phyloP scores from a whole-genome alignment of 2,888 invertebrate species.

The Temnothorax rugatulus region DNA sequence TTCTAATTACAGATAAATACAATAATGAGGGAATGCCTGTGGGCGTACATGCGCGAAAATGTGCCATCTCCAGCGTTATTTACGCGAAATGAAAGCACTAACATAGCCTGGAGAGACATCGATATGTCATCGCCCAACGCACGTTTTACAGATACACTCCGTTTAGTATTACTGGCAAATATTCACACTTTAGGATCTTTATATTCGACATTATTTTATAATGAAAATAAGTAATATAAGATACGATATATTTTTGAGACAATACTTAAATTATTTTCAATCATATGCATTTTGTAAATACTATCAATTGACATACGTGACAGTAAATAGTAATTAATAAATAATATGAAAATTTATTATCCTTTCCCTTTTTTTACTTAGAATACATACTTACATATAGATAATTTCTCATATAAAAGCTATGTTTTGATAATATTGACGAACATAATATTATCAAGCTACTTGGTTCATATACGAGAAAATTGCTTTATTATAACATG shows the following conservation, averaged over 20 bases:
- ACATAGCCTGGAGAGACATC: conserved; percentile 91
- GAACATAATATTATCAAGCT: conserved; percentile 21
- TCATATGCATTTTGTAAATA: conserved; percentile 33
- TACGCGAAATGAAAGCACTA: conserved; percentile 81
- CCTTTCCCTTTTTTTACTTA: background rate
- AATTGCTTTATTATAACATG: conserved; percentile 18
- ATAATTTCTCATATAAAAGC: conserved; percentile 8
- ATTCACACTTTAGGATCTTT: conserved; percentile 92
- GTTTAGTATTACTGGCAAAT: conserved; percentile 93
- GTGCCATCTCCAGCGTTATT: conserved; percentile 95
- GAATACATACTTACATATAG: background rate
- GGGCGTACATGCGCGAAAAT: conserved; percentile 96
- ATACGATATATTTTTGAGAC: background rate
- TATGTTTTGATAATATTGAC: background rate
- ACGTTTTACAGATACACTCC: conserved; percentile 92
- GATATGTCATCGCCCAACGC: conserved; percentile 90
- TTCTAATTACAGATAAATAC: conserved; percentile 89
- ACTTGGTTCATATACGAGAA: background rate
- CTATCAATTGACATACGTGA: background rate
- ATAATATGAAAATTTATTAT: conserved; percentile 2
- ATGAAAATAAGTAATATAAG: conserved; percentile 75
- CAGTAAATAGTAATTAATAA: conserved; percentile 8
- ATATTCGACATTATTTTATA: conserved; percentile 87
- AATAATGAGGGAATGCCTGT: conserved; percentile 94
- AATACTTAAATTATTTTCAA: conserved; percentile 3